Base-by-base conservation (phyloP, 2,113 vertebrate genomes). In the Glaucomys volans region DNA sequence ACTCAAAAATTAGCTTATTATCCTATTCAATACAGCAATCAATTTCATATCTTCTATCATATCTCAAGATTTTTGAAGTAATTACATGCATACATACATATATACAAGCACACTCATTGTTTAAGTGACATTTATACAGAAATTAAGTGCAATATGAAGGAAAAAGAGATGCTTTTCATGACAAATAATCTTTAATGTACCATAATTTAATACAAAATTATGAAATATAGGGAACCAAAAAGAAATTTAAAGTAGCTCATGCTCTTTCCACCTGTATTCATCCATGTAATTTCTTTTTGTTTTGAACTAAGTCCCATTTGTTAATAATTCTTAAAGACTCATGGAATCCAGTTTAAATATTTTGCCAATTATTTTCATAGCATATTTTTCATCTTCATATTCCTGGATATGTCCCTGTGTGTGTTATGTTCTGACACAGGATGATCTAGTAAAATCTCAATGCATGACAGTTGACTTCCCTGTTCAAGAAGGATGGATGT, bases 291-390 rank as follows among this genome's bases (percentile, higher is more conserved):
- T 82, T 89, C 62, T 94, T 84, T 81, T 32, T 20, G 66, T 72
- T 87, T 87, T 91, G n/a, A 97, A 76, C 69, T 93, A 93, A 86
- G 26, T 83, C 0, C n/a, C 20, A 93, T 67, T 91, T 69, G 5
- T 2, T 52, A 94, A 57, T 94, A 87, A 92, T 85, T 96, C 22
- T 81, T 16, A 89, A 22, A 42, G 91, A 93, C 26, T 93, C 8
- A 62, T 79, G 44, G 54, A 91, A 32, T 77, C 0, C 52, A 32
- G 8, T 64, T 95, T 93, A 89, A 96, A 86, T 40, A 62, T 69
- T 42, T 11, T 47, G 30, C 4, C 20, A 20, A 37, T 24, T 32
- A 24, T 40, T 50, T 59, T 17, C 10, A 20, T 40, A 77, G 16
- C 71, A 17, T 91, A 18, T 35, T 83, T 37, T 71, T 4, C n/a